phyloP scores from a whole-genome alignment of 2,113 vertebrate species.

The Cephalopterus ornatus region DNA sequence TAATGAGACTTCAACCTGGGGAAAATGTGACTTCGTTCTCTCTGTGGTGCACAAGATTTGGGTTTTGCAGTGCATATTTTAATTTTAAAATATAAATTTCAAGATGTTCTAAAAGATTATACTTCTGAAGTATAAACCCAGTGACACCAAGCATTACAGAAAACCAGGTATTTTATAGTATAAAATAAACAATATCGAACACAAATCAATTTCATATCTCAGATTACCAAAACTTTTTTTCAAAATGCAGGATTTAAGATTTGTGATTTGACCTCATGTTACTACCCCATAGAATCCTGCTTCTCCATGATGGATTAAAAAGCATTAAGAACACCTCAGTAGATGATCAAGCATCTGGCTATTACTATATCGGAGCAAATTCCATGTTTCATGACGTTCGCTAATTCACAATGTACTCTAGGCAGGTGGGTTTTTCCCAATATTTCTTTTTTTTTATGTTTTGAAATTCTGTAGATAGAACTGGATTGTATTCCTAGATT shows the following conservation, averaged over 20 bases:
- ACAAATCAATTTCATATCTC: neutral
- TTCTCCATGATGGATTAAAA: neutral
- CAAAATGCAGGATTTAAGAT: neutral
- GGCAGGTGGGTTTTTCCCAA: neutral
- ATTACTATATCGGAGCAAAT: fast-evolving
- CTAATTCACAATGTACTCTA: neutral
- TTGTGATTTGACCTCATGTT: neutral
- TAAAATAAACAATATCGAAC: neutral
- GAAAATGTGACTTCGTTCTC: neutral
- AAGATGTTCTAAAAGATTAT: neutral
- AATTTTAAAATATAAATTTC: neutral
- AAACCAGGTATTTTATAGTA: neutral
- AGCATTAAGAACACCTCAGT: neutral
- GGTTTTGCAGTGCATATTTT: neutral
- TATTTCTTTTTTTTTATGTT: neutral
- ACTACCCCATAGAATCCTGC: fast-evolving
- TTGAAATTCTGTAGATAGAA: neutral
- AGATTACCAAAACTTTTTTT: neutral
- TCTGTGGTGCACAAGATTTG: neutral
- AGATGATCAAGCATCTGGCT: neutral
- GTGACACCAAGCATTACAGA: neutral
- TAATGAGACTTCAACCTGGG: neutral
- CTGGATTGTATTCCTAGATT: neutral
- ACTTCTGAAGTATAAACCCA: neutral
- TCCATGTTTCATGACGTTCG: neutral